Evolutionary conservation across 2,113 vertebrate species (phyloP).

Genomic region (Lamprotornis superbus): DNA sequence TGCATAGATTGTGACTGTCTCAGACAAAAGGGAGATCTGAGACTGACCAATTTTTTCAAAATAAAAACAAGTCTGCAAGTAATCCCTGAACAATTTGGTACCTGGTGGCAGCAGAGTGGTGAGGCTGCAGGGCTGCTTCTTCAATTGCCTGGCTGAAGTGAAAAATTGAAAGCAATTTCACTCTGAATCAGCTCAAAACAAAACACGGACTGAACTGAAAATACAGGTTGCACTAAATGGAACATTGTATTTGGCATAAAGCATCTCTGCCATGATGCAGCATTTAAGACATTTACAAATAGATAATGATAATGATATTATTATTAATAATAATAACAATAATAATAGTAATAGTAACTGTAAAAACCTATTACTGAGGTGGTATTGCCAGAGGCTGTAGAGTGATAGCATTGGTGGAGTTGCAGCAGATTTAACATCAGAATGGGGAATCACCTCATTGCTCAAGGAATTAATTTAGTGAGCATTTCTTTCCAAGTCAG

Average conservation of each 20-base stretch:
- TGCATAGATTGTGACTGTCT: not conserved
- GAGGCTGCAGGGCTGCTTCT: not conserved
- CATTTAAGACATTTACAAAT: not conserved
- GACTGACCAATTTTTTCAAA: not conserved
- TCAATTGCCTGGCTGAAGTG: not conserved
- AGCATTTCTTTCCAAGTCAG: not conserved
- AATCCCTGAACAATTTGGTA: not conserved
- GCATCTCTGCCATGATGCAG: not conserved
- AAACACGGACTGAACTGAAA: not conserved
- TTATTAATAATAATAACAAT: not conserved
- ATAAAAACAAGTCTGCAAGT: not conserved
- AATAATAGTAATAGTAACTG: fast-evolving
- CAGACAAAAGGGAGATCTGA: not conserved
- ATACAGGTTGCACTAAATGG: not conserved
- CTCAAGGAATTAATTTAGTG: not conserved
- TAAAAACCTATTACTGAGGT: not conserved
- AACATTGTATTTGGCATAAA: not conserved
- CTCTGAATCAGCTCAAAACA: not conserved
- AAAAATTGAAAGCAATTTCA: not conserved
- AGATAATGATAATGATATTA: not conserved
- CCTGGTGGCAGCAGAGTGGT: not conserved
- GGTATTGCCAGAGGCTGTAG: not conserved
- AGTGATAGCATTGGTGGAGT: not conserved
- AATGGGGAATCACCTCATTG: not conserved
- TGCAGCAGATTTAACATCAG: not conserved